These are phyloP conservation scores for Embiotoca jacksoni DNA, from an alignment of 2,113 vertebrate genomes.

Conservation along the genomic window DNA sequence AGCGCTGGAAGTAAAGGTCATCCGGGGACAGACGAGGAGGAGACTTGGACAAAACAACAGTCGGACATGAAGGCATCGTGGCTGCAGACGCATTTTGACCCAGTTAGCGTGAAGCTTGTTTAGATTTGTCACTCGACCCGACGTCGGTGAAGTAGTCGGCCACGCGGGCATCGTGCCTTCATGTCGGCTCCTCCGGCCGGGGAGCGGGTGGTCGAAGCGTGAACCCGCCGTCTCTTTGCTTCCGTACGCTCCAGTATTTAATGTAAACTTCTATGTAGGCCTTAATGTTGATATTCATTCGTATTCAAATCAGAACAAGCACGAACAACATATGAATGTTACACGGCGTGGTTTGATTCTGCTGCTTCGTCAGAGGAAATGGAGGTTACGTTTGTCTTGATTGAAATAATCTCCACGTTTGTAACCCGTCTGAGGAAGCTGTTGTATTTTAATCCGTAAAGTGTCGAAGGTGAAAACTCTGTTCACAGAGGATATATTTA, in stretches of 20 bases:
- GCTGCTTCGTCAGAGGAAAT: slow-evolving; percentile 15
- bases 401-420: slow-evolving; percentile 12
- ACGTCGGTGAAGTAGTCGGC: not conserved
- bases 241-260: not conserved
- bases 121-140: not conserved
- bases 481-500: slow-evolving; percentile 46
- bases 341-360: slow-evolving; percentile 21
- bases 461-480: not conserved
- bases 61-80: not conserved
- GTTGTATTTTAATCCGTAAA: slow-evolving; percentile 44
- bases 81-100: not conserved
- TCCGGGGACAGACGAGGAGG: slow-evolving; percentile 17
- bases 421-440: slow-evolving; percentile 22
- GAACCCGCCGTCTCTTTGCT: not conserved
- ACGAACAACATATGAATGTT: slow-evolving; percentile 54
- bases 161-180: not conserved
- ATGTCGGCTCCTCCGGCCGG: not conserved
- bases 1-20: slow-evolving; percentile 12
- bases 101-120: not conserved
- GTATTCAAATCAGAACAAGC: not conserved
- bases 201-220: slow-evolving; percentile 33
- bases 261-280: slow-evolving; percentile 19
- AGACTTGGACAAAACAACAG: slow-evolving; percentile 20
- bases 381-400: slow-evolving; percentile 25
- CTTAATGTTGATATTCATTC: slow-evolving; percentile 21